phyloP scores from a whole-genome alignment of 1,140 invertebrate genomes.

The Drosophila aff. region DNA sequence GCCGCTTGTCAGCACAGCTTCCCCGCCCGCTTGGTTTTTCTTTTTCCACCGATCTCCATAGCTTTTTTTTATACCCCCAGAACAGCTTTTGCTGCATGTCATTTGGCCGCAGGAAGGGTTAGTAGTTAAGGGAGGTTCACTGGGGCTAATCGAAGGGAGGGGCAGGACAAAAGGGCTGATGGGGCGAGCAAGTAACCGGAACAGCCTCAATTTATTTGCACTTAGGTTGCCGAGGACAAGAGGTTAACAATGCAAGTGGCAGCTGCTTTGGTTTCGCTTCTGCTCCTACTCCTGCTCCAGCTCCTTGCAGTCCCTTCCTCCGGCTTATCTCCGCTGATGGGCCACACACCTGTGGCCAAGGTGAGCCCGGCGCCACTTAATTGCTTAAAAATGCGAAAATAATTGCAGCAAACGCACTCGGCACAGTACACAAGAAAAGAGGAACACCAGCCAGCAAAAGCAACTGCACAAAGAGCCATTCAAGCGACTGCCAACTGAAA shows the following conservation, averaged over 20 bases:
- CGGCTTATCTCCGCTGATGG: conserved; percentile 56
- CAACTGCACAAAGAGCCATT: conserved; percentile 16
- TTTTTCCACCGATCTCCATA: conserved; percentile 3
- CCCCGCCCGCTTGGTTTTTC: conserved; percentile 11
- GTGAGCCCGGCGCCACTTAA: conserved; percentile 56
- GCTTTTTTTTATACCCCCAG: conserved; percentile 14
- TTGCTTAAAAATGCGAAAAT: conserved; percentile 77
- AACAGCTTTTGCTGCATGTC: conserved; percentile 74
- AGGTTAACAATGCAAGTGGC: conserved; percentile 74
- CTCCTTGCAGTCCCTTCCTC: conserved; percentile 5
- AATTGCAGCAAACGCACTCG: conserved; percentile 63
- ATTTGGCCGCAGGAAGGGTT: conserved; percentile 41
- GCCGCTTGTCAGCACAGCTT: conserved; percentile 75
- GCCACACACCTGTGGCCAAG: conserved; percentile 66
- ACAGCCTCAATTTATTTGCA: conserved; percentile 79
- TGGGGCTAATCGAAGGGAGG: conserved; percentile 30
- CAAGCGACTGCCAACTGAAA: background rate
- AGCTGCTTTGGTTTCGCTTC: conserved; percentile 35
- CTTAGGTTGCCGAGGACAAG: conserved; percentile 68
- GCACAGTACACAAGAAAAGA: conserved; percentile 22
- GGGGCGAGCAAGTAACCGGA: conserved; percentile 42
- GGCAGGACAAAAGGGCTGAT: background rate
- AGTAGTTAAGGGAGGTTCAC: conserved; percentile 5
- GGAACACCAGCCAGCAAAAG: background rate
- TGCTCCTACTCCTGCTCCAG: background rate